Conservation (phyloP, 2,113 vertebrate species). For the Sula dactylatra region DNA sequence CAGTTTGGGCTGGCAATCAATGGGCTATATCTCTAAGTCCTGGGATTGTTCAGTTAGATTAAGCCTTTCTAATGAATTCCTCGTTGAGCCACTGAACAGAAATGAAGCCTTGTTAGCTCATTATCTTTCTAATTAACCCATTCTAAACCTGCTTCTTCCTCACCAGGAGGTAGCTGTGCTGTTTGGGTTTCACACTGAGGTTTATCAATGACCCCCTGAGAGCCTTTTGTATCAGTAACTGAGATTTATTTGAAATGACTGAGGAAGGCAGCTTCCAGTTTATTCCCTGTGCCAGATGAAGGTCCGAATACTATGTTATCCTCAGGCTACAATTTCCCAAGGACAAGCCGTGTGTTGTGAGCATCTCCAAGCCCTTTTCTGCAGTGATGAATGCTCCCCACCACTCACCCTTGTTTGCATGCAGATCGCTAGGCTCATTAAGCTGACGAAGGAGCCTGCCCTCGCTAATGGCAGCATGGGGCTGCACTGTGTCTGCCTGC, state of each 20-base stretch:
- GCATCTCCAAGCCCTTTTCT: constrained; percentile 43
- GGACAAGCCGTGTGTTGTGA: constrained; percentile 68
- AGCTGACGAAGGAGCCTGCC: constrained; percentile 56
- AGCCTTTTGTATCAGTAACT: constrained; percentile 76
- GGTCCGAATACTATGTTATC: constrained; percentile 56
- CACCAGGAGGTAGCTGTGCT: constrained; percentile 63
- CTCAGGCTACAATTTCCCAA: constrained; percentile 74
- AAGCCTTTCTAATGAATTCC: constrained; percentile 77
- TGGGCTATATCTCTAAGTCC: constrained; percentile 66
- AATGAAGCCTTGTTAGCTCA: constrained; percentile 78
- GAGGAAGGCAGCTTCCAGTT: constrained; percentile 61
- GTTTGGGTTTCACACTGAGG: constrained; percentile 76
- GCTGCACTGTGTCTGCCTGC: neutral
- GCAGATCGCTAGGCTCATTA: constrained; percentile 60
- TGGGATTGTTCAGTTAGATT: constrained; percentile 73
- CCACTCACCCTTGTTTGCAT: constrained; percentile 44
- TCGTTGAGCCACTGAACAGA: constrained; percentile 75
- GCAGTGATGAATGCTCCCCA: constrained; percentile 44
- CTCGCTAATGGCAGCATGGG: neutral
- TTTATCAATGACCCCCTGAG: constrained; percentile 74
- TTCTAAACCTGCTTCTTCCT: constrained; percentile 72
- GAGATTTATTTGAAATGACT: constrained; percentile 74
- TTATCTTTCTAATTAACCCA: constrained; percentile 80
- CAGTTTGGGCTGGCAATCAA: constrained; percentile 64
- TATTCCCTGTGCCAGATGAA: constrained; percentile 72